Base-by-base conservation (phyloP, 1,140 invertebrate species). In the Pomacea maculata region DNA sequence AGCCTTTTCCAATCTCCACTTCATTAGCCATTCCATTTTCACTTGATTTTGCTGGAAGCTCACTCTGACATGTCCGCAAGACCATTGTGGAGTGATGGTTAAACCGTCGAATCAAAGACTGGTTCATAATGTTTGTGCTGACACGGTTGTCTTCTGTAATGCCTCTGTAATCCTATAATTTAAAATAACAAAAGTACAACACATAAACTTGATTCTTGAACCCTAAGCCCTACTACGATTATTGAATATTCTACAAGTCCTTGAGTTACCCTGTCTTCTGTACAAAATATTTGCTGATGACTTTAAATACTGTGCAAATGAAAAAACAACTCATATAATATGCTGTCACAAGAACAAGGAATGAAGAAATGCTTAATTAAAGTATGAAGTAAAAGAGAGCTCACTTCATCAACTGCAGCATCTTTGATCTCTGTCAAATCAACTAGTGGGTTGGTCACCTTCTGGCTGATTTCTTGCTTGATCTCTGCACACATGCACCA, bases 51-150 rank as follows among this genome's bases (percentile, higher is more conserved):
- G 75, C 11, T 74, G 74, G 25, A 54, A 25, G 61, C 54, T 80
- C 76, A n/a, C 34, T 86, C 82, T 92, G 88, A 90, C 95, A 95
- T 87, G 96, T 95, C 93, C 97, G 97, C 81, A 98, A 93, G 79
- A 98, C 95, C 95, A 98, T 98, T 81, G 98, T 98, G 78, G 97
- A 98, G 92, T 98, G 97, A 92, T 99, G 97, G 93, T 99, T 99
- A 90, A 99, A 99, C 81, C 94, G 92, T 91, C 97, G 96, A 71
- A 98, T 98, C 95, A 98, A 97, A 86, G 94, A 96, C 89, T 96
- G 95, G 92, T 97, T 97, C 83, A 97, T 85, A 12, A 85, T 81
- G 74, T 86, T 89, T 15, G 65, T 86, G 55, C 80, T 82, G 21
- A 76, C 63, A 65, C 84, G 67, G 55, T 70, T 85, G 71, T 89